Percentiles rank a stretch among this genome's conserved stretches.
phyloP scores from a whole-genome alignment of 2,797 vertebrate genomes.

The Propithecus deckenii region DNA sequence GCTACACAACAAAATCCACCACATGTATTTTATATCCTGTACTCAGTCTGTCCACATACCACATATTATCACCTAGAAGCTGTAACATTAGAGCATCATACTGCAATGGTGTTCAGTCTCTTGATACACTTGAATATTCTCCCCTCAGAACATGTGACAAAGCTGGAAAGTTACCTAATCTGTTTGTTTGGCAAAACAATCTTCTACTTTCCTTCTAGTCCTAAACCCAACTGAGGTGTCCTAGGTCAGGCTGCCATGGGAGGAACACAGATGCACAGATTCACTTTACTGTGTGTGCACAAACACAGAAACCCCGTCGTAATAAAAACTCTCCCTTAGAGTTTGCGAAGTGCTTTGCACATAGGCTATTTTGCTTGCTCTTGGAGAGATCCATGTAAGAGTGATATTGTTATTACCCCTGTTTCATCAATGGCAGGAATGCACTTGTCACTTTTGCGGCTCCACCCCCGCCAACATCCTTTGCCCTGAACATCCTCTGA shows the following conservation, averaged over 20 bases:
- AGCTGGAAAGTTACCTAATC: background rate
- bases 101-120: background rate
- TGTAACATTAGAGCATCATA: too few relatives aligned
- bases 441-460: fast-evolving
- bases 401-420: background rate
- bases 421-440: too few relatives aligned
- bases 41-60: background rate
- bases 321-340: background rate
- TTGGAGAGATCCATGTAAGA: fast-evolving
- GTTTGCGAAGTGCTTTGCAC: background rate
- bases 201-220: background rate
- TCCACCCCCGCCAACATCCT: background rate
- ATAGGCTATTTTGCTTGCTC: background rate
- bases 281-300: fast-evolving
- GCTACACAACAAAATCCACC: background rate
- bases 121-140: background rate
- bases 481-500: background rate
- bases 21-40: background rate
- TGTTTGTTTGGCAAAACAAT: background rate
- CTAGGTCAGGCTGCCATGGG: background rate
- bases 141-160: background rate
- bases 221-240: background rate
- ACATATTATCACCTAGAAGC: background rate
- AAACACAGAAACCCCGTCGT: background rate
- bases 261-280: background rate